Percentiles rank a stretch among this genome's conserved stretches.
Evolutionary conservation across 2,888 invertebrate genomes (phyloP).

Genomic region (Oscheius sp.): DNA sequence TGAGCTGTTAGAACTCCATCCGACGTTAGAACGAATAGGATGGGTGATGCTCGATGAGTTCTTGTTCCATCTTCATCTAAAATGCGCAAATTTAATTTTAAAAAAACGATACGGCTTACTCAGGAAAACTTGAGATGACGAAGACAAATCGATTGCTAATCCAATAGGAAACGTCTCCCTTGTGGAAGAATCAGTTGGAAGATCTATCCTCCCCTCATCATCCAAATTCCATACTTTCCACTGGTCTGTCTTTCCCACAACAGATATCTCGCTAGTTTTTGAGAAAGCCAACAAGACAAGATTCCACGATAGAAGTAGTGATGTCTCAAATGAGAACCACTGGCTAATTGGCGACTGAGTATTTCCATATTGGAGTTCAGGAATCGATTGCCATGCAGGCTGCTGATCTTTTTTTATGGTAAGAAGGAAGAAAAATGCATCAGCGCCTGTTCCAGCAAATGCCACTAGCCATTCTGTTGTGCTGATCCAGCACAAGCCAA

Average conservation of each 20-base stretch:
- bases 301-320: constrained; percentile 45
- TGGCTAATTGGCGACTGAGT: constrained; percentile 29
- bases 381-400: constrained; percentile 37
- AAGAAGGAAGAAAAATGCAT: constrained; percentile 30
- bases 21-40: constrained; percentile 39
- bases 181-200: constrained; percentile 41
- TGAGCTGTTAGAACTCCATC: constrained; percentile 46
- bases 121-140: constrained; percentile 32
- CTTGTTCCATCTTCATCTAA: constrained; percentile 19
- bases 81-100: not conserved
- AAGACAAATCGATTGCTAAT: constrained; percentile 45
- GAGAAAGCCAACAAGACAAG: constrained; percentile 38
- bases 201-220: constrained; percentile 39
- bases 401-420: constrained; percentile 52
- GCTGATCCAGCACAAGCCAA: constrained; percentile 60
- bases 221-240: constrained; percentile 48
- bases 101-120: constrained; percentile 8
- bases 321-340: constrained; percentile 28
- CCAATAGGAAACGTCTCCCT: constrained; percentile 55
- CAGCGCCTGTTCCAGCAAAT: constrained; percentile 11
- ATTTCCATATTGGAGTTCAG: constrained; percentile 35
- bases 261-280: constrained; percentile 38
- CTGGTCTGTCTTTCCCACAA: constrained; percentile 39
- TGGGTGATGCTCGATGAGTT: constrained; percentile 37
- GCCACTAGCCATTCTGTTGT: constrained; percentile 63